Conservation (phyloP, 2,113 vertebrate genomes). For the Phalacrocorax carbo region DNA sequence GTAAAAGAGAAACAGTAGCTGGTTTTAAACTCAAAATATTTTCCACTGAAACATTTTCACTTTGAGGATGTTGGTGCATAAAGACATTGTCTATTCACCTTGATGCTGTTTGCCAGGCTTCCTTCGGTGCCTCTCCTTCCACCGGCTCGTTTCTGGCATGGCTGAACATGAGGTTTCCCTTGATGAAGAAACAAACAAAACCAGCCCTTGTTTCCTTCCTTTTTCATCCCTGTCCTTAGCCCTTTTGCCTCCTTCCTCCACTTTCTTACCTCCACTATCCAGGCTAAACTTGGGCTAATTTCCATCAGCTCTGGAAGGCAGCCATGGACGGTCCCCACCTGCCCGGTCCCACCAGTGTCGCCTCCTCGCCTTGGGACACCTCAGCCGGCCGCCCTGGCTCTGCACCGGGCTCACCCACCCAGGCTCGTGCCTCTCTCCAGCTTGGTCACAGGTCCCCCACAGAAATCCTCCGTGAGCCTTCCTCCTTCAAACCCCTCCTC, state of each 20-base stretch:
- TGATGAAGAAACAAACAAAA: not conserved
- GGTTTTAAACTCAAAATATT: not conserved
- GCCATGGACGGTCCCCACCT: not conserved
- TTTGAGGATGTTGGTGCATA: not conserved
- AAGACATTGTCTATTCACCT: not conserved
- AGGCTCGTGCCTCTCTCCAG: not conserved
- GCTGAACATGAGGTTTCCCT: not conserved
- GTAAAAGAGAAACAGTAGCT: not conserved
- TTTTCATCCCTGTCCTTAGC: not conserved
- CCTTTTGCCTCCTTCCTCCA: not conserved
- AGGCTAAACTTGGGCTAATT: not conserved
- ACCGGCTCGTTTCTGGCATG: accelerated
- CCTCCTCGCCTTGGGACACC: not conserved
- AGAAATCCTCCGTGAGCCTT: not conserved
- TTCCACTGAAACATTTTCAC: not conserved
- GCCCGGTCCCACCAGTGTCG: accelerated
- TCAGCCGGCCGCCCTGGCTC: accelerated
- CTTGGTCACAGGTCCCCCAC: not conserved
- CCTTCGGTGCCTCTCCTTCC: not conserved
- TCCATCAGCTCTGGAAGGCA: no score
- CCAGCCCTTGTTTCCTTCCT: not conserved
- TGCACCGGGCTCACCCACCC: accelerated
- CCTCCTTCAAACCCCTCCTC: not conserved
- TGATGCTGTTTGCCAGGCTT: not conserved
- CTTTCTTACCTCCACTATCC: not conserved